Base-by-base conservation (phyloP, 2,797 vertebrate species). In the Siniperca undulata region DNA sequence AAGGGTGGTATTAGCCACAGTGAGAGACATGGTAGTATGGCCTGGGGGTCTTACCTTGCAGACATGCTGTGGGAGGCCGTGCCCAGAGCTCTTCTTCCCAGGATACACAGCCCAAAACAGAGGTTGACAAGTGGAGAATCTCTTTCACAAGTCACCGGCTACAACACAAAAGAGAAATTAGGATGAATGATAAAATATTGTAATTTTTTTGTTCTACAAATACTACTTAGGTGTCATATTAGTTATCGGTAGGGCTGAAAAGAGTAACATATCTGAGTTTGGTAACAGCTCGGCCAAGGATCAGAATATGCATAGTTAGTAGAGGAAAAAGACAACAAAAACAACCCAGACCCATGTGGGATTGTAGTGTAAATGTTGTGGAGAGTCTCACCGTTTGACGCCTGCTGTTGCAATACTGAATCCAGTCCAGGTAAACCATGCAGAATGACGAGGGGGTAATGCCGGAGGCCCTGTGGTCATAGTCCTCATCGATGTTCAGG, bases 401-500 rank as follows among this genome's bases (percentile, higher is more conserved):
- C 74, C 92, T 88, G 89, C 89, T 94, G 92, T 97, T 98, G 87
- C 99, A 99, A 73, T 99, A 99, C 85, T 99, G 97, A 93, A 99
- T 99, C 99, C 99, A 99, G 93, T 96, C 97, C 89, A 99, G 95
- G 91, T 99, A 99, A 84, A 97, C 95, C 83, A 96, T 95, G 92
- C 99, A 99, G 95, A 99, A 99, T 77, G 98, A 99, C 83, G 99
- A 97, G 72, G 96, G 95, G 0, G 99, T 99, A 86, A 99, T 97
- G 83, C 99, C 98, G 0, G 98, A 97, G 62, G 99, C 94, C 16
- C 98, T 96, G 81, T 99, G 98, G 90, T 99, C 98, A 62, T 99
- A 99, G 93, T 99, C 99, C 90, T 99, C 98, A 36, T 99, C 99
- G 27, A 99, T 99, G 93, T 99, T 99, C 67, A 98, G 96, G 93